Evolutionary conservation across 2,888 invertebrate genomes (phyloP).

Genomic region (Callinectes sapidus): DNA sequence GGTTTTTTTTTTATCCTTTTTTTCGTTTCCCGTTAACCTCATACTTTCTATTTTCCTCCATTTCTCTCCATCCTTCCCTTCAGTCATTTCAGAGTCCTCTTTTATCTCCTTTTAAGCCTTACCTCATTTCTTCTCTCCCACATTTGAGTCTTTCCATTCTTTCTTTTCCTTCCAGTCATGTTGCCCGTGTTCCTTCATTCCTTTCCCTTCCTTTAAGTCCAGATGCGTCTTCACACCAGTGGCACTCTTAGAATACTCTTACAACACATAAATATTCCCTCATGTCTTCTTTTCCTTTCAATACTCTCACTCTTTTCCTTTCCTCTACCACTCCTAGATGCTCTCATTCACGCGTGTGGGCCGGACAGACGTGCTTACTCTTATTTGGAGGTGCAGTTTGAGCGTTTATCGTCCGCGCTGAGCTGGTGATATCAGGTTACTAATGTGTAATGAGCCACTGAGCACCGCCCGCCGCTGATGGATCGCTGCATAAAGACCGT

Average conservation of each 20-base stretch:
- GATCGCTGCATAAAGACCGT: not conserved
- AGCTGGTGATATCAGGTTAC: not conserved
- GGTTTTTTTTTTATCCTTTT: no score
- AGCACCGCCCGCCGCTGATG: not conserved
- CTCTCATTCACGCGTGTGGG: not conserved
- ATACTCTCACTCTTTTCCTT: no score
- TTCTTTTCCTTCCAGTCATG: no score
- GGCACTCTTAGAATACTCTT: no score
- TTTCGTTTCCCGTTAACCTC: not conserved
- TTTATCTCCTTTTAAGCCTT: not conserved
- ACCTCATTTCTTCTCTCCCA: not conserved
- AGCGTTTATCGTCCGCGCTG: not conserved
- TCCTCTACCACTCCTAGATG: not conserved
- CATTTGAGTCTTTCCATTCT: no score
- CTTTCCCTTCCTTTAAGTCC: no score
- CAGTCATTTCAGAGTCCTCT: not conserved
- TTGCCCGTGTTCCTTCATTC: no score
- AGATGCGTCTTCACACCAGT: no score
- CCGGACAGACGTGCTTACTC: not conserved
- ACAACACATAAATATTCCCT: no score
- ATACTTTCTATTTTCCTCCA: not conserved
- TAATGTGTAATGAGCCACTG: conserved; percentile 4
- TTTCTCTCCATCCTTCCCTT: not conserved
- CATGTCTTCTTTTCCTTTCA: no score
- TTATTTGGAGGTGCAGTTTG: not conserved